Evolutionary conservation across 30 jellyfish, hydroid and myxozoan species (phyloP).

Genomic region (Nemopilema nomurai): DNA sequence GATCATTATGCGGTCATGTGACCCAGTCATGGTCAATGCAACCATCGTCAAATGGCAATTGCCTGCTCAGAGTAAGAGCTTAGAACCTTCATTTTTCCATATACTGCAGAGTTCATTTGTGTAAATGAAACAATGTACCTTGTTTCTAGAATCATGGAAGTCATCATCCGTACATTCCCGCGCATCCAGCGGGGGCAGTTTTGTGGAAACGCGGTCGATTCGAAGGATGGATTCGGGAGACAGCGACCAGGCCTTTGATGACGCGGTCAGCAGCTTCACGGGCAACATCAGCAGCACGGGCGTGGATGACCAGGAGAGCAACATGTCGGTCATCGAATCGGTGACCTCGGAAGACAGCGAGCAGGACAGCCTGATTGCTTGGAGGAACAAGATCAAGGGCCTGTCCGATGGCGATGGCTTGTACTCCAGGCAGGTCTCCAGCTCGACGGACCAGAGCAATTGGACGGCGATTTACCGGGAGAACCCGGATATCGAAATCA

Average conservation of each 20-base stretch:
- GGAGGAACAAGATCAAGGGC: conserved; percentile 57
- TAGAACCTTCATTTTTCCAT: not conserved
- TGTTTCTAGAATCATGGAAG: conserved; percentile 20
- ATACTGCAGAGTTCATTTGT: not conserved
- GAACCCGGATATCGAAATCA: conserved; percentile 60
- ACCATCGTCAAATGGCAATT: no score
- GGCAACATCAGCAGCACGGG: conserved; percentile 60
- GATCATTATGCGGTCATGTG: no score
- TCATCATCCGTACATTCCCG: conserved; percentile 51
- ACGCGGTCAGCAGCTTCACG: conserved; percentile 37
- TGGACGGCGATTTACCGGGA: conserved; percentile 57
- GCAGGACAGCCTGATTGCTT: conserved; percentile 41
- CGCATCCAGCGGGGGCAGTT: conserved; percentile 4
- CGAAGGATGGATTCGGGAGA: conserved; percentile 26
- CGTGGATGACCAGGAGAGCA: conserved; percentile 46
- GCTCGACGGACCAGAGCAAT: not conserved
- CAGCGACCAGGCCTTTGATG: conserved; percentile 46
- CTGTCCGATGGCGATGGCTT: conserved; percentile 16
- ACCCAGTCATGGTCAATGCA: no score
- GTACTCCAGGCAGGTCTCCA: not conserved
- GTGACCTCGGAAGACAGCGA: conserved; percentile 44
- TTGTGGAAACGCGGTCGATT: conserved; percentile 17
- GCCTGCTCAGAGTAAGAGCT: no score
- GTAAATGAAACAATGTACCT: not conserved
- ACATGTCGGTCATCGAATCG: conserved; percentile 33